Evolutionary conservation across 1,140 invertebrate species (phyloP).

Genomic region (Cardiocondyla obscurior): DNA sequence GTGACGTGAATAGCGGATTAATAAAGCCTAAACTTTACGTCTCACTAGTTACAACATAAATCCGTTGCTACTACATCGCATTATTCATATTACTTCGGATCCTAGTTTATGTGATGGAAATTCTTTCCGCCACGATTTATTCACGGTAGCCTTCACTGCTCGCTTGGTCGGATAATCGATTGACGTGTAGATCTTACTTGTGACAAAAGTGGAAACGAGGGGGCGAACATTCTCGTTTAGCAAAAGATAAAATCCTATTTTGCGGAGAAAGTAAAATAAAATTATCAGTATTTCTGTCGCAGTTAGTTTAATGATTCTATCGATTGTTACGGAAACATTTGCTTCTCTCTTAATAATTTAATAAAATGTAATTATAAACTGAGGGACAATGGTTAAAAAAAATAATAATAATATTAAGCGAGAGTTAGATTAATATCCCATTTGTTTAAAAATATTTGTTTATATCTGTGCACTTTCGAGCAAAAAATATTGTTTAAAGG

Average conservation of each 20-base stretch:
- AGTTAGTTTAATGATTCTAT: background rate
- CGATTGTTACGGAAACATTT: background rate
- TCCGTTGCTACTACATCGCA: background rate
- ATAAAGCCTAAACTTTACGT: background rate
- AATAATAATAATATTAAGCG: background rate
- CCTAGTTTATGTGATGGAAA: background rate
- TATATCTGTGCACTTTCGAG: background rate
- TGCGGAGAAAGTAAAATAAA: background rate
- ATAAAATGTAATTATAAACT: background rate
- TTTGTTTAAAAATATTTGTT: background rate
- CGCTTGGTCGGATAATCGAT: conserved; percentile 28
- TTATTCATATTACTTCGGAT: background rate
- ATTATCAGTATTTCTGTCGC: background rate
- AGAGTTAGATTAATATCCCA: background rate
- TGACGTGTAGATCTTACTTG: background rate
- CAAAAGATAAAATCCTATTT: background rate
- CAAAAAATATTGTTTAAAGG: background rate
- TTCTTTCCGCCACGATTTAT: conserved; percentile 35
- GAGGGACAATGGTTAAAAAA: background rate
- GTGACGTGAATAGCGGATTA: background rate
- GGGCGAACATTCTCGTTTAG: background rate
- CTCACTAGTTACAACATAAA: background rate
- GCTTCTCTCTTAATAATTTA: background rate
- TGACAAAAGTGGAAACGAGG: background rate
- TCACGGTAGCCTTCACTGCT: background rate